Base-by-base conservation (phyloP, 1,140 invertebrate species). In the Archegozetes longisetosus region DNA sequence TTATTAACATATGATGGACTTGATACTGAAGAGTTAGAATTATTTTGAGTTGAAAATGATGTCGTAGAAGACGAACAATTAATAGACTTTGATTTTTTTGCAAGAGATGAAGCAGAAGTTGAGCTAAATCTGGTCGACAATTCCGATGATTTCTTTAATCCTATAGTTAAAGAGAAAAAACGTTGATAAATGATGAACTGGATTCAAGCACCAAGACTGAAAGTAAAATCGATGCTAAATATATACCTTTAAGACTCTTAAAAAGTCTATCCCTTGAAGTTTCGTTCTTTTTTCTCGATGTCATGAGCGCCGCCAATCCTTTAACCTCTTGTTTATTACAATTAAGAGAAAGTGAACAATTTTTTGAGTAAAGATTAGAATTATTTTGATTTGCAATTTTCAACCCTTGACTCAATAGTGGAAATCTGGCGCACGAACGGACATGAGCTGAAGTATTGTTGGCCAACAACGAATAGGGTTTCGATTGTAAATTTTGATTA, bases 181-280 rank as follows among this genome's bases (percentile, higher is more conserved):
- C n/a, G n/a, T n/a, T n/a, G n/a, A n/a, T n/a, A n/a, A n/a, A n/a
- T n/a, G n/a, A n/a, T n/a, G n/a, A n/a, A n/a, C n/a, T n/a, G n/a
- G n/a, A n/a, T n/a, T n/a, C n/a, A n/a, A n/a, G n/a, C n/a, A n/a
- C n/a, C n/a, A n/a, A n/a, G n/a, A n/a, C n/a, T n/a, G n/a, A n/a
- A n/a, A n/a, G n/a, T n/a, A n/a, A n/a, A n/a, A n/a, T n/a, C n/a
- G n/a, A n/a, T n/a, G n/a, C n/a, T n/a, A n/a, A n/a, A n/a, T n/a
- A n/a, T n/a, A 66, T 32, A 2, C 65, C 63, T 52, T 66, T 66
- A 13, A 66, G 46, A 55, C 62, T 66, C 1, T 61, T 56, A 23
- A 66, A 64, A 1, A 66, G 24, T 20, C 65, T 54, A 25, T 66
- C 65, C 12, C 63, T 48, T 13, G 63, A 55, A 13, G 63, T 66